phyloP scores from a whole-genome alignment of 2,888 invertebrate genomes.

The Drosophila cognata region DNA sequence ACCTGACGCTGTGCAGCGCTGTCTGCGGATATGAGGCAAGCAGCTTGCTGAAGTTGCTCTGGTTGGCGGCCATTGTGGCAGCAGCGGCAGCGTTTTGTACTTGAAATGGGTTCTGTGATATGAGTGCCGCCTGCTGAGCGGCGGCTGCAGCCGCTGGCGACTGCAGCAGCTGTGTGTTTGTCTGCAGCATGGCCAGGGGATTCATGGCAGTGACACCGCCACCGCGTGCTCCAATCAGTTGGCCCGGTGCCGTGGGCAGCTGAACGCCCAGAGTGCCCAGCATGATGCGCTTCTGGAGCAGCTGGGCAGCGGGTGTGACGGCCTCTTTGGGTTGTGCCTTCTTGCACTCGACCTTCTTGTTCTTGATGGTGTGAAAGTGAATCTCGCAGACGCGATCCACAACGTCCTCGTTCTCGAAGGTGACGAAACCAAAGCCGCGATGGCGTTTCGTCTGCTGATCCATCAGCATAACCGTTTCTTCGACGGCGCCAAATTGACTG shows the following conservation, averaged over 20 bases:
- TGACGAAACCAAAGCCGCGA: constrained; percentile 96
- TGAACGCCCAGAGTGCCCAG: constrained; percentile 89
- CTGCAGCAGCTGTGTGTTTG: constrained; percentile 84
- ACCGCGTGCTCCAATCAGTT: constrained; percentile 84
- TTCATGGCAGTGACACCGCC: constrained; percentile 86
- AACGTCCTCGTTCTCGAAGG: constrained; percentile 95
- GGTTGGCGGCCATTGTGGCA: constrained; percentile 86
- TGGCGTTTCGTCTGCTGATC: constrained; percentile 97
- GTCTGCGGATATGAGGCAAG: constrained; percentile 88
- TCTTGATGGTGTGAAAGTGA: constrained; percentile 96
- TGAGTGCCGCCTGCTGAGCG: constrained; percentile 85
- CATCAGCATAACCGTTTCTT: constrained; percentile 97
- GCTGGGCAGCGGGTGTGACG: constrained; percentile 90
- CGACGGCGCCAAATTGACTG: constrained; percentile 95
- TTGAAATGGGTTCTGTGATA: constrained; percentile 85
- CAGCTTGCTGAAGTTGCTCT: constrained; percentile 89
- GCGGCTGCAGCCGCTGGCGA: constrained; percentile 83
- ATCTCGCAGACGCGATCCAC: constrained; percentile 97
- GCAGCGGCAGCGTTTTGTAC: constrained; percentile 87
- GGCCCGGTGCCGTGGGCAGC: constrained; percentile 87
- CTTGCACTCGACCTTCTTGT: constrained; percentile 96
- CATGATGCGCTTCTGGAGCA: constrained; percentile 89
- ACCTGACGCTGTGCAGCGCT: constrained; percentile 85
- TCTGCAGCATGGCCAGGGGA: constrained; percentile 87
- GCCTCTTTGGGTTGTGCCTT: constrained; percentile 96